These are phyloP conservation scores for Squalus acanthias DNA, from an alignment of 2,797 vertebrate species.

Conservation along the genomic window DNA sequence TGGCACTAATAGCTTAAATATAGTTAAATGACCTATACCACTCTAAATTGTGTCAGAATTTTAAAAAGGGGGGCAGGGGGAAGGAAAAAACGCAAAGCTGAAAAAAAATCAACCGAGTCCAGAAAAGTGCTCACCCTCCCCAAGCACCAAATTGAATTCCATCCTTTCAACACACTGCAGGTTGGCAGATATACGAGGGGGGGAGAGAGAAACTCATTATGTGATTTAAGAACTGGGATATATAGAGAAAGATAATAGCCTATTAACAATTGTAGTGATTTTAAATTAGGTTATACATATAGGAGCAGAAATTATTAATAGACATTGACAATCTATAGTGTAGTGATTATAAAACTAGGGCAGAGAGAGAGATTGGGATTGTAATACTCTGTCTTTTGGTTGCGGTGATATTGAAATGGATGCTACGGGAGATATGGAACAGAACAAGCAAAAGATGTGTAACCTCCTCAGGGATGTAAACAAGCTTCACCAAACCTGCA, in stretches of 20 bases:
- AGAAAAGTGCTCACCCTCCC: background rate
- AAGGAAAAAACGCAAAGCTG: background rate
- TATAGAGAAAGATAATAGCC: conserved; percentile 1
- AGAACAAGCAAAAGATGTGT: background rate
- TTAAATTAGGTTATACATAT: conserved; percentile 22
- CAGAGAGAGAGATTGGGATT: background rate
- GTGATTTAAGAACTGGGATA: conserved; percentile 16
- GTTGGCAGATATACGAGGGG: background rate
- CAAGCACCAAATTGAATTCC: background rate
- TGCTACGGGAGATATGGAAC: background rate
- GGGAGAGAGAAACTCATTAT: background rate
- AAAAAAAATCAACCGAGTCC: background rate
- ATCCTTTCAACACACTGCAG: background rate
- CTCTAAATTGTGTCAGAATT: background rate
- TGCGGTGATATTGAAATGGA: background rate
- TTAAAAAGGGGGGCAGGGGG: background rate
- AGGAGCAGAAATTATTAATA: conserved; percentile 24
- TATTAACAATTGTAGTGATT: background rate
- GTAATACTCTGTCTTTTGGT: background rate
- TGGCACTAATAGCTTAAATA: background rate
- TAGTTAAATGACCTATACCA: background rate
- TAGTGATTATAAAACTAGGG: conserved; percentile 1
- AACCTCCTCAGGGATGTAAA: background rate
- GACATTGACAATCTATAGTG: background rate
- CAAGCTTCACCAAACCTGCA: background rate